A percentile compares a stretch with the other conserved stretches of the same genome.
phyloP scores from a whole-genome alignment of 1,140 invertebrate genomes.

The Drusus annulatus region DNA sequence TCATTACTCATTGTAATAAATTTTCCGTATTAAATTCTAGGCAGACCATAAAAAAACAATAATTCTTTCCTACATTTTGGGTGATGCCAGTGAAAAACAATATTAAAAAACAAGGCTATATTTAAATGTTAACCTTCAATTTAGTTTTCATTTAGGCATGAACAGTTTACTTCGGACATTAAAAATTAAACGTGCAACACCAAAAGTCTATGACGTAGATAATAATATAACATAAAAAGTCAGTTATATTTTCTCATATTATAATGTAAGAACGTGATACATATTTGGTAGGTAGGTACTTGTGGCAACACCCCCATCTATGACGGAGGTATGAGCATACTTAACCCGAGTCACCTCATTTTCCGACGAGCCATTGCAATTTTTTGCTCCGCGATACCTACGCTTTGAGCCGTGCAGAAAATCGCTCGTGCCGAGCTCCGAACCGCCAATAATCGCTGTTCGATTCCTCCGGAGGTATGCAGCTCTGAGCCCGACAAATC shows the following conservation, averaged over 20 bases:
- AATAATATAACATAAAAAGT: no score
- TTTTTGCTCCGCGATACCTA: neutral
- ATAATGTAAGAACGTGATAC: no score
- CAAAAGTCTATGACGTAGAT: no score
- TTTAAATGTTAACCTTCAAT: constrained; percentile 1
- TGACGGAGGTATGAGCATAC: no score
- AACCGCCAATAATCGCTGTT: constrained; percentile 9
- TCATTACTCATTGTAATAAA: constrained; percentile 29
- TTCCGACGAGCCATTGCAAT: neutral
- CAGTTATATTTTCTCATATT: no score
- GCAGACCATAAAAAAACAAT: constrained; percentile 7
- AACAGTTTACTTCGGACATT: neutral
- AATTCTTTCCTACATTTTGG: neutral
- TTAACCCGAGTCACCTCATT: no score
- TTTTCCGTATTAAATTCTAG: constrained; percentile 15
- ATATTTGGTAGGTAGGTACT: no score
- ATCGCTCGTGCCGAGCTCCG: no score
- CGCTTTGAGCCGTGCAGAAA: neutral
- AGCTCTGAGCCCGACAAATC: constrained; percentile 15
- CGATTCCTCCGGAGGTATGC: neutral
- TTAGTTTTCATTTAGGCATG: no score
- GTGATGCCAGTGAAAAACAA: neutral
- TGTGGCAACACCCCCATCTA: no score
- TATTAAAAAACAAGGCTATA: neutral
- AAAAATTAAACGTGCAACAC: neutral